Percentiles rank a stretch among this genome's conserved stretches.
Conservation (phyloP, 2,797 vertebrate genomes). For the Catharus ustulatus region DNA sequence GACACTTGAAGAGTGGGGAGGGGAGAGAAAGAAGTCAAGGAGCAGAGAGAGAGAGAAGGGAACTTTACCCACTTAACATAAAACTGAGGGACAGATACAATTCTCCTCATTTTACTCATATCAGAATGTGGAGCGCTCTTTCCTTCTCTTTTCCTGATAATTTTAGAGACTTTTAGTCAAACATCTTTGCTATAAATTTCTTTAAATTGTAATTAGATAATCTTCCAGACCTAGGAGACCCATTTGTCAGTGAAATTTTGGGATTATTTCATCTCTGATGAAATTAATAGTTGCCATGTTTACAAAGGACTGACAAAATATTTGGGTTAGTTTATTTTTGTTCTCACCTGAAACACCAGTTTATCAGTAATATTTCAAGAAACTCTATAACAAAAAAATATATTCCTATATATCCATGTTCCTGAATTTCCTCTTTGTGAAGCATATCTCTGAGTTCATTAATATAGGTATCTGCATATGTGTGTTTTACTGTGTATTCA, state of each 20-base stretch:
- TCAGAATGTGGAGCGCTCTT: not conserved
- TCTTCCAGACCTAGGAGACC: not conserved
- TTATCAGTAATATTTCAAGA: not conserved
- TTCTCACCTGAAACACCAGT: not conserved
- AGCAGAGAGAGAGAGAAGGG: not conserved
- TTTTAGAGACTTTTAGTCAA: not conserved
- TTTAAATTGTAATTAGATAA: not conserved
- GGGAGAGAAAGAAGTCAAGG: not conserved
- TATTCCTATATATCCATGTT: not conserved
- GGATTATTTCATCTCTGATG: not conserved
- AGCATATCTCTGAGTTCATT: not conserved
- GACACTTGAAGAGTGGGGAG: not conserved
- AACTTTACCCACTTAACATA: not conserved
- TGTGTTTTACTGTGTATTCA: not conserved
- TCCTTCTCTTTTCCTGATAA: not conserved
- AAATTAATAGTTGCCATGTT: not conserved
- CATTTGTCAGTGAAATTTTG: not conserved
- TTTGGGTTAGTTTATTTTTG: not conserved
- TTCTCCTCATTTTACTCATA: not conserved
- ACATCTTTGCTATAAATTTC: not conserved
- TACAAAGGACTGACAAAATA: not conserved
- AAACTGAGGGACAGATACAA: not conserved
- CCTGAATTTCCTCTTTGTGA: not conserved
- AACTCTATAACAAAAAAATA: not conserved
- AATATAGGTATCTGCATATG: not conserved